A percentile compares a stretch with the other conserved stretches of the same genome.
phyloP scores from a whole-genome alignment of 2,888 invertebrate species.

The Amblyteles armatorius region DNA sequence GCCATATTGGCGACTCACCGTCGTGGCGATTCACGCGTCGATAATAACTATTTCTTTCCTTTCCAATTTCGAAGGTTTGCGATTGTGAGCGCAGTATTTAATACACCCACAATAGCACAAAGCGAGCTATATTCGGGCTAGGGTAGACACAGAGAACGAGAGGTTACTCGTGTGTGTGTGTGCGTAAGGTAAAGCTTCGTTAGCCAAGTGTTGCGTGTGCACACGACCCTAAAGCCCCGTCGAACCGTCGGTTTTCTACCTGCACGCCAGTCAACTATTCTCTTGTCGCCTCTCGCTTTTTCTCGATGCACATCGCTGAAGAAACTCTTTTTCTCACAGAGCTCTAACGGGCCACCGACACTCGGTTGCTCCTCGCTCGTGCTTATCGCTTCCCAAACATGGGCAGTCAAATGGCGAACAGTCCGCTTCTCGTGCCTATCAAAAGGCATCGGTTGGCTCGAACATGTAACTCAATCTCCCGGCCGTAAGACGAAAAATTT shows the following conservation, averaged over 20 bases:
- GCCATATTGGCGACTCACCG: constrained; percentile 62
- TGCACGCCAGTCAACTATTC: constrained; percentile 34
- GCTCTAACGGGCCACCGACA: constrained; percentile 19
- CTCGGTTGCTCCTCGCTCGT: constrained; percentile 13
- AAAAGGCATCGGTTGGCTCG: neutral
- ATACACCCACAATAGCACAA: neutral
- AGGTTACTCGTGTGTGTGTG: constrained; percentile 28
- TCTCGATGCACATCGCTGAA: constrained; percentile 60
- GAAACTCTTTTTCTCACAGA: constrained; percentile 34
- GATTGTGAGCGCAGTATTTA: neutral
- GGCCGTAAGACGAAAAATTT: neutral
- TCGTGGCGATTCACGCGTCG: constrained; percentile 55
- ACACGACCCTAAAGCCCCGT: constrained; percentile 63
- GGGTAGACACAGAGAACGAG: neutral
- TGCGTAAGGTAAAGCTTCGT: constrained; percentile 47
- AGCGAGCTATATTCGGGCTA: constrained; percentile 33
- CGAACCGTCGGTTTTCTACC: constrained; percentile 40
- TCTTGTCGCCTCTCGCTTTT: constrained; percentile 26
- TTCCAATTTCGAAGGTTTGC: constrained; percentile 45
- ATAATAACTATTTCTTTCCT: constrained; percentile 28
- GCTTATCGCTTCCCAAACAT: constrained; percentile 38
- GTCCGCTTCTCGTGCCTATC: neutral
- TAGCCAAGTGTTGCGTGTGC: constrained; percentile 66
- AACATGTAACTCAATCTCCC: neutral
- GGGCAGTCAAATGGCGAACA: constrained; percentile 15